Percentiles rank a stretch among this genome's conserved stretches.
These are phyloP conservation scores for Dioctria rufipes DNA, from an alignment of 2,888 invertebrate species.

Conservation along the genomic window DNA sequence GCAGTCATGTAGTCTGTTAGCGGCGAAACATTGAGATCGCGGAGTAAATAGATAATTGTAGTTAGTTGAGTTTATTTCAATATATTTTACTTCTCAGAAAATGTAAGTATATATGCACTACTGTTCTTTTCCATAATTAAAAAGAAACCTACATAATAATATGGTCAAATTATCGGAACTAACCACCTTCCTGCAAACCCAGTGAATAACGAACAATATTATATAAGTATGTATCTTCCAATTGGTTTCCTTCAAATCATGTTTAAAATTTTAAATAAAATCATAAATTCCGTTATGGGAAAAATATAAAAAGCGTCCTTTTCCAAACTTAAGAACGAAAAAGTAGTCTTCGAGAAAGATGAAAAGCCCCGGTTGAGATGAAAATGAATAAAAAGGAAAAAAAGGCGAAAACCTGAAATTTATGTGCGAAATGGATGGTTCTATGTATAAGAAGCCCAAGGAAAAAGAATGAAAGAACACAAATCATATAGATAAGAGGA, in stretches of 20 bases:
- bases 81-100: too few species aligned
- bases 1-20: too few species aligned
- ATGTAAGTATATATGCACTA: too few species aligned
- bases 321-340: slow-evolving; percentile 25
- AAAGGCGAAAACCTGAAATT: slow-evolving; percentile 44
- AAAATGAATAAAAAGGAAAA: slow-evolving; percentile 37
- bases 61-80: too few species aligned
- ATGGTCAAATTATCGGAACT: background rate
- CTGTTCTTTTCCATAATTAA: too few species aligned
- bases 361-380: slow-evolving; percentile 13
- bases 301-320: slow-evolving; percentile 42
- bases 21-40: too few species aligned
- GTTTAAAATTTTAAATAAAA: slow-evolving; percentile 39
- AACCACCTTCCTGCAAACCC: background rate
- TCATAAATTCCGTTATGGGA: slow-evolving; percentile 39
- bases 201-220: too few species aligned
- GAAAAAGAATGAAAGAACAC: slow-evolving; percentile 65
- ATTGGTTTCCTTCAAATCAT: slow-evolving; percentile 13
- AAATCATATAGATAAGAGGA: slow-evolving; percentile 71
- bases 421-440: slow-evolving; percentile 54
- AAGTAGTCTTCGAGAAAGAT: slow-evolving; percentile 30
- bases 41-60: too few species aligned
- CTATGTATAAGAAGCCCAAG: slow-evolving; percentile 30
- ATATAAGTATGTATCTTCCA: too few species aligned
- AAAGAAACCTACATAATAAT: too few species aligned